phyloP scores from a whole-genome alignment of 1,140 invertebrate species.

The Magallana ariakensis region DNA sequence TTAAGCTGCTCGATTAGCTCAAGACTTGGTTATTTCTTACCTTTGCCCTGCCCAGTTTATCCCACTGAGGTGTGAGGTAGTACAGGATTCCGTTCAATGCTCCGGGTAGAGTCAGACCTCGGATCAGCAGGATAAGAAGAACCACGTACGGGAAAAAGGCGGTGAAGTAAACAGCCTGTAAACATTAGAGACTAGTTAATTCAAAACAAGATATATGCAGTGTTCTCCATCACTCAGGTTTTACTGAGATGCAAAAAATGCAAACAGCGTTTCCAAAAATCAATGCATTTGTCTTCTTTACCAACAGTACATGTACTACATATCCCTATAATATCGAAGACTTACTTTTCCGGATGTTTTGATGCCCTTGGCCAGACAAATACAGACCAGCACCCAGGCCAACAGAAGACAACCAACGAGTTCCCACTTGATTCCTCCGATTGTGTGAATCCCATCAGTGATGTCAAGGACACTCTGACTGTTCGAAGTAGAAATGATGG shows the following conservation, averaged over 20 bases:
- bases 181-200: not conserved
- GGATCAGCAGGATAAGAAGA: slow-evolving; percentile 78
- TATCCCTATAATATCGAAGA: too few relatives aligned
- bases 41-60: slow-evolving; percentile 67
- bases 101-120: slow-evolving; percentile 86
- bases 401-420: slow-evolving; percentile 71
- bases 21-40: slow-evolving; percentile 53
- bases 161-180: slow-evolving; percentile 82
- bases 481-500: not conserved
- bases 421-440: slow-evolving; percentile 73
- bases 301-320: too few relatives aligned
- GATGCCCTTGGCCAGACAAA: slow-evolving; percentile 76
- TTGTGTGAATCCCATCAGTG: slow-evolving; percentile 72
- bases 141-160: slow-evolving; percentile 81
- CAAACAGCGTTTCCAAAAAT: too few relatives aligned
- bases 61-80: slow-evolving; percentile 87
- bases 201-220: too few relatives aligned
- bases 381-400: slow-evolving; percentile 73
- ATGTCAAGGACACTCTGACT: slow-evolving; percentile 74
- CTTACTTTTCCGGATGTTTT: slow-evolving; percentile 76
- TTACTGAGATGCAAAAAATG: too few relatives aligned
- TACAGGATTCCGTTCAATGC: slow-evolving; percentile 90
- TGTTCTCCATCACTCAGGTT: too few relatives aligned
- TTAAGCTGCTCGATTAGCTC: too few relatives aligned
- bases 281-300: too few relatives aligned